Evolutionary conservation across 2,888 invertebrate genomes (phyloP).

Genomic region (Limenitis camilla): DNA sequence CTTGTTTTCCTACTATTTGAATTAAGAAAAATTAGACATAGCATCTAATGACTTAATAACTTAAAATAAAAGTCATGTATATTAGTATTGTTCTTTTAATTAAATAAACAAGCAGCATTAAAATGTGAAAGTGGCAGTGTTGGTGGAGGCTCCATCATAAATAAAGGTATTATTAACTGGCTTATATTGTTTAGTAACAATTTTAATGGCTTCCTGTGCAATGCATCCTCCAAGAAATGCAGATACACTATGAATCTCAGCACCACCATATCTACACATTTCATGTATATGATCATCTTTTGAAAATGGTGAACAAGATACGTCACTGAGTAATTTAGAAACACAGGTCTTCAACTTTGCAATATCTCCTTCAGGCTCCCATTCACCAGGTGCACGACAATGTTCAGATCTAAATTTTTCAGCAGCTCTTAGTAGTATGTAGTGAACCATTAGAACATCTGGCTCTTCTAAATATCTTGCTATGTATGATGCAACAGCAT

Average conservation of each 20-base stretch:
- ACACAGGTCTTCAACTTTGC: slow-evolving; percentile 85
- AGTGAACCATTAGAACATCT: slow-evolving; percentile 90
- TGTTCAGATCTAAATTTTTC: slow-evolving; percentile 93
- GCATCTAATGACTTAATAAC: slow-evolving; percentile 2
- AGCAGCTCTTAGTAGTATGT: slow-evolving; percentile 91
- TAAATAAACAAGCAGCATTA: slow-evolving; percentile 47
- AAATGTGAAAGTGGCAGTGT: slow-evolving; percentile 86
- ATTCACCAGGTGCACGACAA: slow-evolving; percentile 92
- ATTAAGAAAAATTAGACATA: neutral
- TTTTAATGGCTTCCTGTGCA: slow-evolving; percentile 96
- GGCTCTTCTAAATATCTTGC: slow-evolving; percentile 85
- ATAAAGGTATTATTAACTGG: slow-evolving; percentile 96
- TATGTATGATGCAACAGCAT: slow-evolving; percentile 72
- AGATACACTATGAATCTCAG: slow-evolving; percentile 95
- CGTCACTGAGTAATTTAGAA: slow-evolving; percentile 86
- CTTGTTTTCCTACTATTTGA: neutral
- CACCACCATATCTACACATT: slow-evolving; percentile 95
- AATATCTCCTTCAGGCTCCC: slow-evolving; percentile 92
- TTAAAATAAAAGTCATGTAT: slow-evolving; percentile 4
- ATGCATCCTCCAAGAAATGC: slow-evolving; percentile 93
- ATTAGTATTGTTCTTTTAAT: slow-evolving; percentile 12
- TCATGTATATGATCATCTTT: slow-evolving; percentile 97
- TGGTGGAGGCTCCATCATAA: slow-evolving; percentile 94
- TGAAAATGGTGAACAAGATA: slow-evolving; percentile 84
- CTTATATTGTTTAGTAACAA: slow-evolving; percentile 96